Conservation (phyloP, 2,113 vertebrate species). For the Brachyistius frenatus region DNA sequence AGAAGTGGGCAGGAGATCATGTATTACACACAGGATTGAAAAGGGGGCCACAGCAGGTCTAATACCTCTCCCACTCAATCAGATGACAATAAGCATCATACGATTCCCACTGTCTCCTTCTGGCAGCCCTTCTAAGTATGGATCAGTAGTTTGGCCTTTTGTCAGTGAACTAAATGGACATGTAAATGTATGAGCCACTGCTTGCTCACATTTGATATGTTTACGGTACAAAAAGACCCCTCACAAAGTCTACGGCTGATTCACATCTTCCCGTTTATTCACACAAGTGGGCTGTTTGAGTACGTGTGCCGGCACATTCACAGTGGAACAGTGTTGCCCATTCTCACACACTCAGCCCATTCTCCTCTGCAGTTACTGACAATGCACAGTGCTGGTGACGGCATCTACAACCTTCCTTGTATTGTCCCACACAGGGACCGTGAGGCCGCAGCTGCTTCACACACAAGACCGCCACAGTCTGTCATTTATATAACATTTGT, state of each 20-base stretch:
- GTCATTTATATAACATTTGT: constrained; percentile 6
- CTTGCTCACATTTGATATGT: constrained; percentile 42
- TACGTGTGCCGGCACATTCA: constrained; percentile 56
- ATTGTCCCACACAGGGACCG: constrained; percentile 73
- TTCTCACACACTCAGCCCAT: constrained; percentile 62
- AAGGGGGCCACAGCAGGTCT: constrained; percentile 11
- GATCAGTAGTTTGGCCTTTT: constrained; percentile 26
- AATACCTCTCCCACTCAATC: constrained; percentile 15
- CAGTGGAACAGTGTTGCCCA: constrained; percentile 57
- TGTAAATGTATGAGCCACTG: constrained; percentile 17
- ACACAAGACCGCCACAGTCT: neutral
- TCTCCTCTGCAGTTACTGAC: constrained; percentile 66
- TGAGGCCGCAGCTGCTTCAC: constrained; percentile 55
- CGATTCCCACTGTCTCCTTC: constrained; percentile 18
- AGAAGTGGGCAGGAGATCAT: constrained; percentile 9
- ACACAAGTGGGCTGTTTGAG: constrained; percentile 67
- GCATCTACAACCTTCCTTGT: constrained; percentile 77
- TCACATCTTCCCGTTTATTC: constrained; percentile 72
- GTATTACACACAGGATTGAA: neutral
- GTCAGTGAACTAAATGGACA: neutral
- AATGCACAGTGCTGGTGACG: constrained; percentile 73
- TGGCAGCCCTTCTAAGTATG: constrained; percentile 17
- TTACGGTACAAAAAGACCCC: constrained; percentile 48
- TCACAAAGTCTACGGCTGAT: constrained; percentile 43
- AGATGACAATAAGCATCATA: constrained; percentile 32